Evolutionary conservation across 2,113 vertebrate genomes (phyloP).

Genomic region (Gymnogyps californianus): DNA sequence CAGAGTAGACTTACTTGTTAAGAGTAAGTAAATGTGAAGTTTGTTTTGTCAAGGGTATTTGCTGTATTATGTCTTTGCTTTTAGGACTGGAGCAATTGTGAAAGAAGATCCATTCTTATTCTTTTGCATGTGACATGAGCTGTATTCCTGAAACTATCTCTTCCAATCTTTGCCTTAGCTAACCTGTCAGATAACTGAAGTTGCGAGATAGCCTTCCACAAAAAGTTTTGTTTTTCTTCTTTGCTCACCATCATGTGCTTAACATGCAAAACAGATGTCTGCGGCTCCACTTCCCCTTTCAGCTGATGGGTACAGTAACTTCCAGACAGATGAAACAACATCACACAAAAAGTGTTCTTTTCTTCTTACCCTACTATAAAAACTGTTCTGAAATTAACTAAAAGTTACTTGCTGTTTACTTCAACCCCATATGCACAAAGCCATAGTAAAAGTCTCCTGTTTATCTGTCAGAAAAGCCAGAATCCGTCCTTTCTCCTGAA

Average conservation of each 20-base stretch:
- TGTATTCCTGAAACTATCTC: not conserved
- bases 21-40: not conserved
- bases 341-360: not conserved
- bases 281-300: not conserved
- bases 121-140: not conserved
- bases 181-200: constrained; percentile 68
- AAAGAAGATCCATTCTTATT: not conserved
- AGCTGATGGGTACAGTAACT: not conserved
- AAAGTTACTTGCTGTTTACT: not conserved
- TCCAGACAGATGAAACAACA: not conserved
- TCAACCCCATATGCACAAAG: not conserved
- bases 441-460: not conserved
- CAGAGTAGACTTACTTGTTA: not conserved
- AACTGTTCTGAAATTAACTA: not conserved
- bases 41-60: not conserved
- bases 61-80: not conserved
- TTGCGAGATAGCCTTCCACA: not conserved
- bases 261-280: not conserved
- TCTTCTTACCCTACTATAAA: not conserved
- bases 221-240: not conserved
- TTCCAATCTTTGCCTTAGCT: not conserved
- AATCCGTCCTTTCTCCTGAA: not conserved
- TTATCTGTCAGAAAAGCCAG: not conserved
- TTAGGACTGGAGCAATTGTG: not conserved
- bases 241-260: not conserved